Evolutionary conservation across 2,113 vertebrate genomes (phyloP).

Genomic region (Ictalurus punctatus): DNA sequence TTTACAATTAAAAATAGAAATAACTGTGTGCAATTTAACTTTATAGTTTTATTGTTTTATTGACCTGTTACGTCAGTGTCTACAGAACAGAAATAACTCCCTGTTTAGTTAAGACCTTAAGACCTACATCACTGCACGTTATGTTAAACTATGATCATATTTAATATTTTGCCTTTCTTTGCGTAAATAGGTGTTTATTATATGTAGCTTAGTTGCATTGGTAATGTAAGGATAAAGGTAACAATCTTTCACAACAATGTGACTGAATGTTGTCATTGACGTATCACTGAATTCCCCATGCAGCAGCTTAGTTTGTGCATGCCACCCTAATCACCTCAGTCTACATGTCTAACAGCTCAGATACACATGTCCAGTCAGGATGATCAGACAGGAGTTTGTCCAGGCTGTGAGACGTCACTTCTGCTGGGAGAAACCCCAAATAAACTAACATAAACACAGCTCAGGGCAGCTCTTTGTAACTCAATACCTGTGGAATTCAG

Average conservation of each 20-base stretch:
- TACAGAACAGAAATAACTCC: not conserved
- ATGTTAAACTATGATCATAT: not conserved
- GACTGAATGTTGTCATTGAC: not conserved
- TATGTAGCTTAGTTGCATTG: not conserved
- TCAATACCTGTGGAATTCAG: constrained; percentile 48
- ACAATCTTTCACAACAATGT: not conserved
- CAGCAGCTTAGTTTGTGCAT: constrained; percentile 16
- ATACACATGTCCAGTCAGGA: constrained; percentile 33
- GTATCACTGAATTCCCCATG: not conserved
- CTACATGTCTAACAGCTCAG: constrained; percentile 23
- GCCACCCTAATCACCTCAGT: constrained; percentile 30
- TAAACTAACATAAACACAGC: constrained; percentile 29
- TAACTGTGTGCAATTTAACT: not conserved
- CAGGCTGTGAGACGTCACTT: constrained; percentile 23
- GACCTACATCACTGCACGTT: not conserved
- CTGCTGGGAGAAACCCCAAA: constrained; percentile 24
- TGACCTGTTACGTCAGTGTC: not conserved
- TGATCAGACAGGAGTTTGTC: constrained; percentile 19
- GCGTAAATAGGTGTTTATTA: not conserved
- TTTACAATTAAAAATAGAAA: not conserved
- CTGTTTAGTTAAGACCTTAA: not conserved
- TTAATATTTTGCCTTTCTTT: not conserved
- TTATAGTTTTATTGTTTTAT: not conserved
- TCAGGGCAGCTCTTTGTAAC: constrained; percentile 43
- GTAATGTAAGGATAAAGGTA: not conserved